Evolutionary conservation across 2,888 invertebrate genomes (phyloP), one percentile per base, ranked within the genome.

Genomic region (Drosophila ustulata): DNA sequence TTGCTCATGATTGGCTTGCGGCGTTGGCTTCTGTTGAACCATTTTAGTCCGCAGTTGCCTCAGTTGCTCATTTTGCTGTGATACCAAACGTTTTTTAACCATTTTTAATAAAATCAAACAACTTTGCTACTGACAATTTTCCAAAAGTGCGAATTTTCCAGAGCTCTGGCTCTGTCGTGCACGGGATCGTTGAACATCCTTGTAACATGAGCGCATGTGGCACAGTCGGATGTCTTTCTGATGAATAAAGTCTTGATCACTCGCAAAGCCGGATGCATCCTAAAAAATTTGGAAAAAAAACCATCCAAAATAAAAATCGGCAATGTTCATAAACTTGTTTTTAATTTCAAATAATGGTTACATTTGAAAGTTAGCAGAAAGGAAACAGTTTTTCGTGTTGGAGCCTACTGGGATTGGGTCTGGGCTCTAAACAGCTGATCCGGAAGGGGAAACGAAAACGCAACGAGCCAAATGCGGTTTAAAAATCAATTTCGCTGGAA

Each of bases 31-130:
- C 8, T 46, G 45, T 34, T 47, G 39, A 8, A 2, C 2, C 4
- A 34, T 49, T 4, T 25, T 26, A 0, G 45, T 25, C 0, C 73
- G 69, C n/a, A 89, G n/a, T 0, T 52, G 11, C 39, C 58, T 43
- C 0, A 88, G 66, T 23, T 89, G 88, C n/a, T 80, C 67, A 34
- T 62, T 34, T 78, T 87, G 85, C 89, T 87, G 28, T 9, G 8
- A 26, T 37, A 25, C 0, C 13, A 0, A 3, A 3, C 18, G 18
- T 18, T 18, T 18, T 18, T 18, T 3, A 6, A 18, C 8, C 25
- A 2, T 5, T 9, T 11, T 41, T 2, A 23, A n/a, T 0, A 4
- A 6, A 37, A 2, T 7, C 4, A 32, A 18, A 7, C 11, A 5
- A 0, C n/a, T 8, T 13, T 4, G 39, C 1, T 13, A 18, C 58